Conservation (phyloP, 2,888 invertebrate species). For the Lapara coniferarum region DNA sequence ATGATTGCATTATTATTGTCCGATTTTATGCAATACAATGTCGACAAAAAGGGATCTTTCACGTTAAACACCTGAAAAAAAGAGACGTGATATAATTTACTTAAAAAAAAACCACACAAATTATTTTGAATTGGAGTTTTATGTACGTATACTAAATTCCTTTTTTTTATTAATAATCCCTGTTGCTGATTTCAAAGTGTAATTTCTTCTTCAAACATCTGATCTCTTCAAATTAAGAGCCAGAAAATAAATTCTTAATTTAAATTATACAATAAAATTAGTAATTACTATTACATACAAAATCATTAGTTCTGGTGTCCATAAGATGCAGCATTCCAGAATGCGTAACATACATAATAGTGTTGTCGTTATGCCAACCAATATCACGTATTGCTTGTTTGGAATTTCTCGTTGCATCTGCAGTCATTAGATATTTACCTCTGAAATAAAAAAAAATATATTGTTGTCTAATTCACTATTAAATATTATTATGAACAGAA, state of each 20-base stretch:
- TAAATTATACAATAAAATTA: background rate
- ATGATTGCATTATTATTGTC: constrained; percentile 63
- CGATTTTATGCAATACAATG: constrained; percentile 69
- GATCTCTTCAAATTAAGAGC: background rate
- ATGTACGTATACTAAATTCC: no score
- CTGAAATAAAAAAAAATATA: constrained; percentile 46
- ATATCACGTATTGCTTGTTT: constrained; percentile 63
- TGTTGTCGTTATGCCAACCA: constrained; percentile 67
- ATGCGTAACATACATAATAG: constrained; percentile 64
- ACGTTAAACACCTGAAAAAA: constrained; percentile 58
- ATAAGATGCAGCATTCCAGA: constrained; percentile 60
- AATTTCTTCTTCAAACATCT: background rate
- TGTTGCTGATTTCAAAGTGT: no score
- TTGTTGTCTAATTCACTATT: no score
- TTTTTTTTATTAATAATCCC: no score
- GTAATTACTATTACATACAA: constrained; percentile 52
- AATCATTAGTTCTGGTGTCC: constrained; percentile 56
- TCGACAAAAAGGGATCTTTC: constrained; percentile 67
- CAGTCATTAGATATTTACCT: constrained; percentile 46
- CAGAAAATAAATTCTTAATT: no score
- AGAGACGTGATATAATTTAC: no score
- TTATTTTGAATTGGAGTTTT: no score
- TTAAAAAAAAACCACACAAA: no score
- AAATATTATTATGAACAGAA: background rate
- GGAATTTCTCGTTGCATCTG: constrained; percentile 42